Conservation (phyloP, 2,888 invertebrate species). For the Furcula furcula region DNA sequence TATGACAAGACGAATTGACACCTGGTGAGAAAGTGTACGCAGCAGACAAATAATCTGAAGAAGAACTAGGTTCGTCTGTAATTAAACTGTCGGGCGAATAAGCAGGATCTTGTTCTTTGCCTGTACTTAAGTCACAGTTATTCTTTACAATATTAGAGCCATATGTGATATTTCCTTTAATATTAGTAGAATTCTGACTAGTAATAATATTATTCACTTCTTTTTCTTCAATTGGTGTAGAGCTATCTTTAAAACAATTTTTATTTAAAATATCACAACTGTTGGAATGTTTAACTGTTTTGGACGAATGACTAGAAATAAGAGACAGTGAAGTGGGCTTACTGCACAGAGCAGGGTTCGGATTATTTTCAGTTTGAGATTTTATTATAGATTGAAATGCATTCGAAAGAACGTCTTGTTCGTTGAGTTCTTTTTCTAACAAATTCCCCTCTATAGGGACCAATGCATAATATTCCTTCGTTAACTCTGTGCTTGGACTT, state of each 20-base stretch:
- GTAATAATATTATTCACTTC: slow-evolving; percentile 21
- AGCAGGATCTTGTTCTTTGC: slow-evolving; percentile 42
- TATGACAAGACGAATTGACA: slow-evolving; percentile 37
- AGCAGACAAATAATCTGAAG: slow-evolving; percentile 70
- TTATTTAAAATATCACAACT: slow-evolving; percentile 62
- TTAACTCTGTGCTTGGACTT: slow-evolving; percentile 67
- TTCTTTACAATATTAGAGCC: slow-evolving; percentile 23
- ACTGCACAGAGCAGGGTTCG: slow-evolving; percentile 37
- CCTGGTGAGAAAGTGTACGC: slow-evolving; percentile 59
- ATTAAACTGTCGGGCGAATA: slow-evolving; percentile 69
- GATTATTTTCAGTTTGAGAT: slow-evolving; percentile 49
- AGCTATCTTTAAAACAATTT: slow-evolving; percentile 35
- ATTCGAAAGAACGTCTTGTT: slow-evolving; percentile 76
- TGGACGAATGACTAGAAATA: slow-evolving; percentile 64
- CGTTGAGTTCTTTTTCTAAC: slow-evolving; percentile 74
- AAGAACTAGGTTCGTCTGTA: slow-evolving; percentile 66
- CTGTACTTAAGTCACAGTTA: slow-evolving; percentile 25
- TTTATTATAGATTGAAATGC: slow-evolving; percentile 74
- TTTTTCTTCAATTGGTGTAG: slow-evolving; percentile 22
- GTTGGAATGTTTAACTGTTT: slow-evolving; percentile 65
- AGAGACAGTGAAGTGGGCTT: slow-evolving; percentile 66
- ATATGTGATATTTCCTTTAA: slow-evolving; percentile 20
- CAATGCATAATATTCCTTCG: slow-evolving; percentile 66
- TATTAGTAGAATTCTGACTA: slow-evolving; percentile 34
- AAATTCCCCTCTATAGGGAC: slow-evolving; percentile 62